Base-by-base conservation (phyloP, 2,888 invertebrate genomes). In the Eurytoma californica region DNA sequence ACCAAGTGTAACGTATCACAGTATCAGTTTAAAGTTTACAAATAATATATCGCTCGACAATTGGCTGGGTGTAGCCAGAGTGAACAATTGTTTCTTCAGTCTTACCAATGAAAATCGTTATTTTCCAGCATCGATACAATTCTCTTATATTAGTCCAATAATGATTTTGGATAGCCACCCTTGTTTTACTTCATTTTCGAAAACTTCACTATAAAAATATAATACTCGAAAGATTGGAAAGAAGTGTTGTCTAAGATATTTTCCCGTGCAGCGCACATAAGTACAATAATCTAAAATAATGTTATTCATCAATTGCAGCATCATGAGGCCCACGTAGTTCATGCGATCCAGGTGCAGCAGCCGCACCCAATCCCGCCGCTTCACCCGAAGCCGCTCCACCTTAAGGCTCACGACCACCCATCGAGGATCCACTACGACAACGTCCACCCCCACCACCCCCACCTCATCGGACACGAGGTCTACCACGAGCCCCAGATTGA, bases 401-500 rank as follows among this genome's bases (percentile, higher is more conserved):
- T 89, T 77, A 87, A 88, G 83, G 86, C 85, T 53, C 87, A 89
- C 57, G 82, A 83, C 73, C 85, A 87, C 3, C 73, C 84, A 5
- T 82, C 80, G 63, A 86, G 85, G 79, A 84, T 89, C 78, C 89
- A 87, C 76, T 87, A 87, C 81, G 83, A 84, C 30, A 83, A 73
- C 65, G 84, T 86, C 90, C 5, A 92, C 89, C 3, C 92, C 90
- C 0, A 91, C 89, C 53, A 92, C 90, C 82, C 93, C 90, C 84
- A 93, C 89, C 90, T 93, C 91, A 28, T 93, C 91, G 82, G 93
- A 90, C 63, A 92, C 91, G 61, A 92, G 90, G 72, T 92, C 88
- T 80, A 90, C 90, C 83, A 91, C 90, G 88, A 87, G 88, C 87
- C 92, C 91, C 72, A 93, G 91, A 76, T 92, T 84, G 90, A 92